Evolutionary conservation across 2,888 invertebrate genomes (phyloP).

Genomic region (Alviniconcha strummeri): DNA sequence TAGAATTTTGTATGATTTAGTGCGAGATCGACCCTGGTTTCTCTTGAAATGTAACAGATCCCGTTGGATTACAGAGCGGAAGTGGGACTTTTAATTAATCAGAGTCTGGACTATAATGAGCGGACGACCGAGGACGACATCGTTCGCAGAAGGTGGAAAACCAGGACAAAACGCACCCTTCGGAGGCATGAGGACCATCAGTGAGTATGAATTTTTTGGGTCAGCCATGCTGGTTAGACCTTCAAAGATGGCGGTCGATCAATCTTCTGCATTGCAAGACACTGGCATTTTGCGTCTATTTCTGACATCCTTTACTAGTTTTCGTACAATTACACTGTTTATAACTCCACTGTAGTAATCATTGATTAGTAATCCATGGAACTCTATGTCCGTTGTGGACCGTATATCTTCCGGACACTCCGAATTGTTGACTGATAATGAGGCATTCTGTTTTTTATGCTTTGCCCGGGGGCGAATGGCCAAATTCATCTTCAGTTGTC

Average conservation of each 20-base stretch:
- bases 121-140: conserved; percentile 69
- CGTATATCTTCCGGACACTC: neutral
- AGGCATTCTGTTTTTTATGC: conserved; percentile 9
- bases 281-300: conserved; percentile 12
- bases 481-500: conserved; percentile 12
- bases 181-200: conserved; percentile 67
- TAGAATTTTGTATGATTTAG: conserved; percentile 33
- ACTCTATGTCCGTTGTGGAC: neutral
- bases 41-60: conserved; percentile 46
- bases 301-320: neutral
- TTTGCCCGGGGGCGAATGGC: conserved; percentile 16
- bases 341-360: too few relatives aligned
- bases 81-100: conserved; percentile 31
- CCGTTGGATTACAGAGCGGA: conserved; percentile 33
- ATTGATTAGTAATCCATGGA: neutral
- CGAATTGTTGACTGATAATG: neutral
- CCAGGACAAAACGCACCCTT: conserved; percentile 62
- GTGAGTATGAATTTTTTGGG: conserved; percentile 56
- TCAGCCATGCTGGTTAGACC: conserved; percentile 44
- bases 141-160: conserved; percentile 70
- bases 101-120: conserved; percentile 58
- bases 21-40: conserved; percentile 29
- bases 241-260: conserved; percentile 44
- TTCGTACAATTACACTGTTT: too few relatives aligned
- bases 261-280: conserved; percentile 33